Evolutionary conservation across 2,113 vertebrate species (phyloP).

Genomic region (Enhydra lutris): DNA sequence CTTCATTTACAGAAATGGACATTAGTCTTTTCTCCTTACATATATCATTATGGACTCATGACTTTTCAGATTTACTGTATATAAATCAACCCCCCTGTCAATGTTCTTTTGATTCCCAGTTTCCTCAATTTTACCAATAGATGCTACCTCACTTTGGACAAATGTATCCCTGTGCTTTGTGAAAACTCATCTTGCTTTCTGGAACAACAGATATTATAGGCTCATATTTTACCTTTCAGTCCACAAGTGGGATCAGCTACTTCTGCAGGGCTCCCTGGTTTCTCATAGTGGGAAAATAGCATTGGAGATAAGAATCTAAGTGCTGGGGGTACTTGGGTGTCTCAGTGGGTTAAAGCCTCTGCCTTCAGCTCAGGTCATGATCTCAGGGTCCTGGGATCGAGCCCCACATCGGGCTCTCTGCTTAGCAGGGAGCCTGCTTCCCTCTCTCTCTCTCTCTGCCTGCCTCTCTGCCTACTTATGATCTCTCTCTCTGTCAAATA

Average conservation of each 20-base stretch:
- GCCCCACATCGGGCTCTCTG: too few relatives aligned
- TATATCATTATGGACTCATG: not conserved
- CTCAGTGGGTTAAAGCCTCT: too few relatives aligned
- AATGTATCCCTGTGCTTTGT: not conserved
- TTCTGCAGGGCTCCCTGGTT: not conserved
- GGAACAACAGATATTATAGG: not conserved
- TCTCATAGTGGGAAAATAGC: not conserved
- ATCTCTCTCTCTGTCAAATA: too few relatives aligned
- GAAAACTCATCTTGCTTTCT: not conserved
- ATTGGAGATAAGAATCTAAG: not conserved
- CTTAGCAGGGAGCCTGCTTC: too few relatives aligned
- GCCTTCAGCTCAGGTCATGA: too few relatives aligned
- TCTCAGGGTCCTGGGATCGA: too few relatives aligned
- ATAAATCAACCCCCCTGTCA: not conserved
- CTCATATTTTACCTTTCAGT: not conserved
- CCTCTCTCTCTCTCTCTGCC: too few relatives aligned
- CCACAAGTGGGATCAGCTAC: not conserved
- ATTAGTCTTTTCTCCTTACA: not conserved
- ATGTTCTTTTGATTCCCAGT: not conserved
- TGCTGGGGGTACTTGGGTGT: too few relatives aligned
- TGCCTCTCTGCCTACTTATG: too few relatives aligned
- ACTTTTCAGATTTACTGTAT: not conserved
- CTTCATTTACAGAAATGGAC: not conserved
- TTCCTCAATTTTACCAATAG: not conserved
- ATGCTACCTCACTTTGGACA: not conserved